Evolutionary conservation across 2,888 invertebrate genomes (phyloP), one percentile per base, ranked within the genome.

Genomic region (Idaea dimidiata): DNA sequence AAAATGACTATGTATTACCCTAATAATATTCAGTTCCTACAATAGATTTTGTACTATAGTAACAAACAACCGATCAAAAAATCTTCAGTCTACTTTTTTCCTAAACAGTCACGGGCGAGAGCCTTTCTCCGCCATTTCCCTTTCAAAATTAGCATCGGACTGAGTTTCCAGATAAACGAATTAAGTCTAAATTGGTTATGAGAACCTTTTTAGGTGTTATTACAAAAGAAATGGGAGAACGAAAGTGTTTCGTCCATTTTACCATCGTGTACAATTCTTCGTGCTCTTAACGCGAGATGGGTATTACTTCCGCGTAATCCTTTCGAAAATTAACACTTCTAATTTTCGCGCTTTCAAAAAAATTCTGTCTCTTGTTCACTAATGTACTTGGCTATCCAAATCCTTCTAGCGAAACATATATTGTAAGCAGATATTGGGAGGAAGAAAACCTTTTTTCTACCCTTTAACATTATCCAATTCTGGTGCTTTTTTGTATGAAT

Each of bases 101-200:
- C 65, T 64, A 67, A 66, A 64, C 66, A 67, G 67, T 62, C 65
- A 59, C 61, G 67, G 62, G 54, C 57, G 60, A 62, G 66, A 66
- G 66, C 66, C 63, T 62, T 56, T 63, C 64, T 60, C 66, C 67
- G 69, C 64, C 69, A 61, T 69, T 69, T 68, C 58, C 60, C 17
- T 64, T 24, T 58, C 61, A 62, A 67, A 72, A 77, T 75, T 75
- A 78, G 70, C 75, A 72, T 76, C 72, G 69, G 18, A 31, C 68
- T 69, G 67, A 62, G 71, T 76, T 68, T 67, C 59, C 66, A 74
- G 78, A 80, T 83, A 82, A 80, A 74, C 76, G 77, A 82, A 83
- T 83, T 81, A 81, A 77, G 71, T 78, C 79, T 77, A 77, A 82
- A 83, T 82, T 83, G 78, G 79, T 81, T 79, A 77, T 75, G 74